Conservation (phyloP, 2,888 invertebrate genomes). For the Nycteola revayana region DNA sequence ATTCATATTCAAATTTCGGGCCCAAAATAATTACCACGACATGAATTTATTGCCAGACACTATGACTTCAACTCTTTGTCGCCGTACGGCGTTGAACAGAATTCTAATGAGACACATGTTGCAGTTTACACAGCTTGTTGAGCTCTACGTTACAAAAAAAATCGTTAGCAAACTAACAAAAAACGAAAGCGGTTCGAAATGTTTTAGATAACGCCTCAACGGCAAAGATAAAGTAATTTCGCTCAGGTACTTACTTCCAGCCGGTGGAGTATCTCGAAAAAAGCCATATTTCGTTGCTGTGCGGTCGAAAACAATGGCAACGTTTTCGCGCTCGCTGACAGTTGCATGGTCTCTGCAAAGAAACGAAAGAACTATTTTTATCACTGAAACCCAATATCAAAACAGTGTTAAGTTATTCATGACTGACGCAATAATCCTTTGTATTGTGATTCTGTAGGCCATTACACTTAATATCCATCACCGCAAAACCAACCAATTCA, state of each 20-base stretch:
- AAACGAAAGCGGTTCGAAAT: constrained; percentile 44
- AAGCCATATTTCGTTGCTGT: constrained; percentile 97
- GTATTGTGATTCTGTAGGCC: no score
- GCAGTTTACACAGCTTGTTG: constrained; percentile 57
- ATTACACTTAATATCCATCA: no score
- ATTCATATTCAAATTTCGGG: constrained; percentile 68
- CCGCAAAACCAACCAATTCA: no score
- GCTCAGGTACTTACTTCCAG: constrained; percentile 87
- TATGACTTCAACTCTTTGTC: constrained; percentile 45
- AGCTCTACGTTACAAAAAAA: constrained; percentile 33
- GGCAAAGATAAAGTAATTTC: constrained; percentile 12
- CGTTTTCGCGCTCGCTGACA: constrained; percentile 94
- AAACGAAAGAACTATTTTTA: constrained; percentile 17
- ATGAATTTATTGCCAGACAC: constrained; percentile 53
- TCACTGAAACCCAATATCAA: constrained; percentile 4
- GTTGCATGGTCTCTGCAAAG: constrained; percentile 93
- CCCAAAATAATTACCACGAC: constrained; percentile 56
- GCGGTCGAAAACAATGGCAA: constrained; percentile 95
- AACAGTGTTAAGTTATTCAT: not conserved
- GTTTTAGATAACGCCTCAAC: constrained; percentile 30
- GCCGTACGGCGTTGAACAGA: constrained; percentile 35
- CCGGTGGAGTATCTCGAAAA: constrained; percentile 98
- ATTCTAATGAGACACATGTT: constrained; percentile 61
- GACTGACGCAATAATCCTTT: no score
- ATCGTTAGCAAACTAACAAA: constrained; percentile 38